phyloP scores from a whole-genome alignment of 2,113 vertebrate genomes.

The Psephotus haematonotus region DNA sequence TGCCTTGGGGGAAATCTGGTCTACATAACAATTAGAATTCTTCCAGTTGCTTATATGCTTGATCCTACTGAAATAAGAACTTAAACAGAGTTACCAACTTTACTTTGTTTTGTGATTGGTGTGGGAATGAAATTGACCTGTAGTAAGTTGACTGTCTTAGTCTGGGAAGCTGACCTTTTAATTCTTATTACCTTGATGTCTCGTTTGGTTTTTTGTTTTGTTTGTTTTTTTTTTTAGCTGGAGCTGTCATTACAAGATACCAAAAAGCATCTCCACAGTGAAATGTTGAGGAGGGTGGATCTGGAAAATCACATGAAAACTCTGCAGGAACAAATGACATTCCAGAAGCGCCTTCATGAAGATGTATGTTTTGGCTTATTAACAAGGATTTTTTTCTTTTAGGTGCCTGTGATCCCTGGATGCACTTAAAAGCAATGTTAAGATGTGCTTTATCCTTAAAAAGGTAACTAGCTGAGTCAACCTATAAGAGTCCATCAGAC shows the following conservation, averaged over 20 bases:
- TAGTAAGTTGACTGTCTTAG: not conserved
- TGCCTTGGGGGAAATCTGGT: not conserved
- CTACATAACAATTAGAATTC: not conserved
- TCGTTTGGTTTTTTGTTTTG: not conserved
- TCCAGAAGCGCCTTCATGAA: slow-evolving; percentile 78
- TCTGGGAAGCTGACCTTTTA: not conserved
- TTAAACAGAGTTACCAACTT: not conserved
- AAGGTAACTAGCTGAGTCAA: slow-evolving; percentile 27
- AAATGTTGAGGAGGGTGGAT: slow-evolving; percentile 79
- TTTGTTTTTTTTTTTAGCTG: not conserved
- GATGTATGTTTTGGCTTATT: slow-evolving; percentile 73
- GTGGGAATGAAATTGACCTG: not conserved
- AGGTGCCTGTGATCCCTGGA: not conserved
- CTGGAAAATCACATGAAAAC: slow-evolving; percentile 82
- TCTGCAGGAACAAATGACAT: slow-evolving; percentile 79
- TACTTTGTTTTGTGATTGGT: not conserved
- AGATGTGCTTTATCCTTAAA: not conserved
- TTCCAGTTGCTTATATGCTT: not conserved
- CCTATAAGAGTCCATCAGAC: not conserved
- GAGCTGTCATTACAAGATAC: slow-evolving; percentile 59
- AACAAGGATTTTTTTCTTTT: not conserved
- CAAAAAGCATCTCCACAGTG: slow-evolving; percentile 78
- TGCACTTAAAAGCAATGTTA: slow-evolving; percentile 5
- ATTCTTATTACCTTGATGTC: not conserved
- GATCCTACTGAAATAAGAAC: not conserved